These are phyloP conservation scores for Stenchaetothrips biformis DNA, from an alignment of 2,888 invertebrate genomes.

Conservation along the genomic window DNA sequence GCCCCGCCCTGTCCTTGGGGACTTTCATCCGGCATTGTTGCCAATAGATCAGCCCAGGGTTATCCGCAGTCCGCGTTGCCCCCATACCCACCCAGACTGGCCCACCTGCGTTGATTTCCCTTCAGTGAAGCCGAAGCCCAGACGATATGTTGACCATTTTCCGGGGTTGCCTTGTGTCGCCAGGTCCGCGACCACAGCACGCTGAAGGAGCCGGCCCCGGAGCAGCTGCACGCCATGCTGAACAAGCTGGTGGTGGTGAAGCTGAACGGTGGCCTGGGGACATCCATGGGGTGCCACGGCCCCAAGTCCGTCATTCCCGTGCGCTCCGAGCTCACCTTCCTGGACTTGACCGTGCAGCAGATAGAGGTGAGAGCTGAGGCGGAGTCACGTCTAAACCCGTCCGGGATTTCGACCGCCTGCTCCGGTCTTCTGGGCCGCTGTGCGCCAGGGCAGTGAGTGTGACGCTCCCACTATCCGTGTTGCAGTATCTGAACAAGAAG, in stretches of 20 bases:
- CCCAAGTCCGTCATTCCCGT: constrained; percentile 95
- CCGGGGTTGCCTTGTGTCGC: background rate
- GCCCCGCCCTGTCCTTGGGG: too few relatives aligned
- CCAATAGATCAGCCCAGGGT: too few relatives aligned
- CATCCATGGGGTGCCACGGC: constrained; percentile 95
- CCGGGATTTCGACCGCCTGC: too few relatives aligned
- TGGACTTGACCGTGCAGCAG: constrained; percentile 94
- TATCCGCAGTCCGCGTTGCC: too few relatives aligned
- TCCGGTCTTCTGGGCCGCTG: too few relatives aligned
- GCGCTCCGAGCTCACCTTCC: constrained; percentile 86
- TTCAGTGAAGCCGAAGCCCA: too few relatives aligned
- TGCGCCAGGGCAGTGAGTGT: background rate
- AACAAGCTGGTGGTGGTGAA: constrained; percentile 90
- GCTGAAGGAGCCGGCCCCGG: constrained; percentile 59
- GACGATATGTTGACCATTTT: too few relatives aligned
- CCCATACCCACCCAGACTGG: too few relatives aligned
- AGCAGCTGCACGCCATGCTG: constrained; percentile 67
- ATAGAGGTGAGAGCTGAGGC: constrained; percentile 82
- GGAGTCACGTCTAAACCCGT: too few relatives aligned
- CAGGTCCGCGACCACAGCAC: constrained; percentile 65
- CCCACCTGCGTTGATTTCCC: too few relatives aligned
- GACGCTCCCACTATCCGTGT: constrained; percentile 32
- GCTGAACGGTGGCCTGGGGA: constrained; percentile 92
- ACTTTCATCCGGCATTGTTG: too few relatives aligned
- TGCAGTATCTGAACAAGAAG: constrained; percentile 81